Percentiles rank a stretch among this genome's conserved stretches.
Conservation (phyloP, 2,888 invertebrate genomes). For the Dynastes maya region DNA sequence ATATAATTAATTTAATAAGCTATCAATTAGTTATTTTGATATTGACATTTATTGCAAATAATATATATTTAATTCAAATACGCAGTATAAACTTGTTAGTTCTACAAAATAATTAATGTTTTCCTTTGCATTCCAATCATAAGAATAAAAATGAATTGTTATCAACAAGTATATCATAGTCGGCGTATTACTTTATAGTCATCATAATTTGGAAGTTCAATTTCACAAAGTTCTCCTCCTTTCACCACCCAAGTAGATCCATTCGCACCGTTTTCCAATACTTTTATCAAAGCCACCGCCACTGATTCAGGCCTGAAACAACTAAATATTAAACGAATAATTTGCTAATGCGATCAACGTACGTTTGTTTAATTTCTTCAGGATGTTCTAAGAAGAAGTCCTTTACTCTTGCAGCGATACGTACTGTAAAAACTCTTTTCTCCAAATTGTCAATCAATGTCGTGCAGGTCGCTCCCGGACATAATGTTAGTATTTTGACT, state of each 20-base stretch:
- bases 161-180: too few species aligned
- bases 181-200: not conserved
- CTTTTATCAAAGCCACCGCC: constrained; percentile 67
- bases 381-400: constrained; percentile 18
- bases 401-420: constrained; percentile 7
- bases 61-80: too few species aligned
- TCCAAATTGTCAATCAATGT: constrained; percentile 13
- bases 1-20: too few species aligned
- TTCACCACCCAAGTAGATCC: constrained; percentile 71
- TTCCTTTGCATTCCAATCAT: too few species aligned
- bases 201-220: constrained; percentile 33
- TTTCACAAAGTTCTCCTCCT: constrained; percentile 52
- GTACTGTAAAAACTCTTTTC: not conserved
- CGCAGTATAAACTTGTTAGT: too few species aligned
- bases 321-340: not conserved
- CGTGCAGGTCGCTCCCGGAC: constrained; percentile 36
- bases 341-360: not conserved
- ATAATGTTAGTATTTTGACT: constrained; percentile 35
- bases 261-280: constrained; percentile 67
- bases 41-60: too few species aligned
- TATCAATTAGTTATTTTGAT: too few species aligned
- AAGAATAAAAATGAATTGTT: too few species aligned
- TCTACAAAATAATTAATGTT: too few species aligned
- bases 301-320: constrained; percentile 65
- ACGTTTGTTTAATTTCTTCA: constrained; percentile 15